Percentiles rank a stretch among this genome's conserved stretches.
Evolutionary conservation across 2,113 vertebrate genomes (phyloP).

Genomic region (Sinocyclocheilus grahami): DNA sequence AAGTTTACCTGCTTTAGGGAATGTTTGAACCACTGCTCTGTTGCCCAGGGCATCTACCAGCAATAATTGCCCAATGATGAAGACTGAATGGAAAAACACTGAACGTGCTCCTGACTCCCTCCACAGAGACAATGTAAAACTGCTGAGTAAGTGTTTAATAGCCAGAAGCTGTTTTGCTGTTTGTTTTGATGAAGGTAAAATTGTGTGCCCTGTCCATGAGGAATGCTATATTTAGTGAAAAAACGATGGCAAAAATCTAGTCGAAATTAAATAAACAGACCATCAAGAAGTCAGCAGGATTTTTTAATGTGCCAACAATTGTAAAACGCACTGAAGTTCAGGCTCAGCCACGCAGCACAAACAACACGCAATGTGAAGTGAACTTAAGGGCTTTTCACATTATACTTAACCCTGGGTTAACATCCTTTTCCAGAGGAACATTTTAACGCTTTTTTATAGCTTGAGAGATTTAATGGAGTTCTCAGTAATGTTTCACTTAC

Average conservation of each 20-base stretch:
- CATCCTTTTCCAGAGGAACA: constrained; percentile 13
- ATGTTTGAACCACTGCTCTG: constrained; percentile 10
- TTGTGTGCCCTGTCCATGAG: background rate
- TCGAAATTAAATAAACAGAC: background rate
- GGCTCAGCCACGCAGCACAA: constrained; percentile 9
- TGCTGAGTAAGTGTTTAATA: constrained; percentile 36
- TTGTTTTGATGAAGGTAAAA: constrained; percentile 22
- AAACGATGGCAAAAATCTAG: background rate
- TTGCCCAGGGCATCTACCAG: constrained; percentile 12
- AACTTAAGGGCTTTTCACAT: constrained; percentile 8
- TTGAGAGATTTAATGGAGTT: constrained; percentile 13
- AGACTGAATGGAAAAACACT: constrained; percentile 15
- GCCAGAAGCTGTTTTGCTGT: constrained; percentile 30
- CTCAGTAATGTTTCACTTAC: background rate
- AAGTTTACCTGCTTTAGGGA: constrained; percentile 22
- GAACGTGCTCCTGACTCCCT: constrained; percentile 12
- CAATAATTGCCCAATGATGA: constrained; percentile 37
- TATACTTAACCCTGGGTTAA: constrained; percentile 18
- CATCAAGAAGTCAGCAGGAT: constrained; percentile 7
- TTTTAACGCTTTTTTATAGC: constrained; percentile 3
- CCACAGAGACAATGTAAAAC: constrained; percentile 11
- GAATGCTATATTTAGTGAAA: background rate
- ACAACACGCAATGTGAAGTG: constrained; percentile 22
- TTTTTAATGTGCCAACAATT: background rate
- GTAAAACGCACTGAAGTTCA: constrained; percentile 1